These are phyloP conservation scores for Pipistrellus nathusii DNA, from an alignment of 2,797 vertebrate species.

Conservation along the genomic window DNA sequence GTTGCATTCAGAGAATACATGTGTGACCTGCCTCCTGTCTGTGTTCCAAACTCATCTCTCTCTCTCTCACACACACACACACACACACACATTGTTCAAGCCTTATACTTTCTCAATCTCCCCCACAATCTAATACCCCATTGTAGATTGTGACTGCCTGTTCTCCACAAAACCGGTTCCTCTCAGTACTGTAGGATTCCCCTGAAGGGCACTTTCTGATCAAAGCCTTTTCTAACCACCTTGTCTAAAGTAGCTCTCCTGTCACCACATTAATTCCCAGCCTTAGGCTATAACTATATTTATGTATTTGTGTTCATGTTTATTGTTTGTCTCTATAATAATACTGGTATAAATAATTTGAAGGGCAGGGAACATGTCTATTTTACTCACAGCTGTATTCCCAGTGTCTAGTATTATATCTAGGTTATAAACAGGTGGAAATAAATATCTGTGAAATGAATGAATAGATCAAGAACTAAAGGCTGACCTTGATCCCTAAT, in stretches of 20 bases:
- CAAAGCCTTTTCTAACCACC: not conserved
- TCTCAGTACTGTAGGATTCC: not conserved
- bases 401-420: not conserved
- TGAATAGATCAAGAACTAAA: not conserved
- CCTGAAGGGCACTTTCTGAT: not conserved
- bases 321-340: slow-evolving; percentile 13
- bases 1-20: not conserved
- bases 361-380: not conserved
- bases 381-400: slow-evolving; percentile 9
- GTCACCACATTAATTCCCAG: not conserved
- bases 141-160: not conserved
- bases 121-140: not conserved
- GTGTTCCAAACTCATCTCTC: not conserved
- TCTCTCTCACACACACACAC: no score
- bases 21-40: not conserved
- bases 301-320: slow-evolving; percentile 22
- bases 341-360: not conserved
- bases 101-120: not conserved
- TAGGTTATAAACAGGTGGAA: not conserved
- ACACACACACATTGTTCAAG: not conserved
- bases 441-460: slow-evolving; percentile 8
- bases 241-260: not conserved
- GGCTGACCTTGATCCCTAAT: not conserved
- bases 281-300: not conserved
- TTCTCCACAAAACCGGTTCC: not conserved